These are phyloP conservation scores for Agrotis segetum DNA, from an alignment of 2,888 invertebrate species.

Conservation along the genomic window DNA sequence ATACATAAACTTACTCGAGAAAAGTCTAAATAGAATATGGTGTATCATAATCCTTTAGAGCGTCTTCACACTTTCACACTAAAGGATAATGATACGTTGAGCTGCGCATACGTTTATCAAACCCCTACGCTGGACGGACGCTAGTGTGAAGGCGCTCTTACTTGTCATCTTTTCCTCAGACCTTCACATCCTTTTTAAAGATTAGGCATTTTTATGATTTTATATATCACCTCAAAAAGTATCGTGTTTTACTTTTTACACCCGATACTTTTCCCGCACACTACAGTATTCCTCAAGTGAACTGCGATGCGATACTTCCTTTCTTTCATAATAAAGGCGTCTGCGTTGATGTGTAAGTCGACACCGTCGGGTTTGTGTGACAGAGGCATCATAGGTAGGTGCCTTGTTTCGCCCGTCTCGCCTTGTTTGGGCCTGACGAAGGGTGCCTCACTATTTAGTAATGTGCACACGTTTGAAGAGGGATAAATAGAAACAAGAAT, in stretches of 20 bases:
- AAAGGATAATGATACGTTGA: no score
- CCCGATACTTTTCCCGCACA: not conserved
- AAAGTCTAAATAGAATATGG: no score
- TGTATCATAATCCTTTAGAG: no score
- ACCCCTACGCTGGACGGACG: no score
- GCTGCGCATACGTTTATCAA: no score
- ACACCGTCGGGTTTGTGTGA: constrained; percentile 24
- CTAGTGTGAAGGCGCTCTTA: no score
- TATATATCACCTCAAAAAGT: not conserved
- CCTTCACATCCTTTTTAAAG: not conserved
- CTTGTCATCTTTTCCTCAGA: not conserved
- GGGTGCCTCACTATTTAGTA: constrained; percentile 39
- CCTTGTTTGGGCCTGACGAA: constrained; percentile 30
- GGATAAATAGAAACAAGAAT: constrained; percentile 5
- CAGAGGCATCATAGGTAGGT: not conserved
- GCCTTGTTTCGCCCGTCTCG: constrained; percentile 28
- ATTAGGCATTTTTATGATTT: constrained; percentile 1
- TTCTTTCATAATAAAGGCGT: constrained; percentile 15
- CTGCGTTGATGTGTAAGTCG: constrained; percentile 47
- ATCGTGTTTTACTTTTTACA: not conserved
- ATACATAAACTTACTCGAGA: no score
- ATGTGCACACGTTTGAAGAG: constrained; percentile 34
- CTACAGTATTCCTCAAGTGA: constrained; percentile 33
- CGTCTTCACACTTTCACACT: no score
- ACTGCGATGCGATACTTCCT: constrained; percentile 16